These are phyloP conservation scores for Phalanger gymnotis DNA, from an alignment of 2,797 vertebrate genomes.

Conservation along the genomic window DNA sequence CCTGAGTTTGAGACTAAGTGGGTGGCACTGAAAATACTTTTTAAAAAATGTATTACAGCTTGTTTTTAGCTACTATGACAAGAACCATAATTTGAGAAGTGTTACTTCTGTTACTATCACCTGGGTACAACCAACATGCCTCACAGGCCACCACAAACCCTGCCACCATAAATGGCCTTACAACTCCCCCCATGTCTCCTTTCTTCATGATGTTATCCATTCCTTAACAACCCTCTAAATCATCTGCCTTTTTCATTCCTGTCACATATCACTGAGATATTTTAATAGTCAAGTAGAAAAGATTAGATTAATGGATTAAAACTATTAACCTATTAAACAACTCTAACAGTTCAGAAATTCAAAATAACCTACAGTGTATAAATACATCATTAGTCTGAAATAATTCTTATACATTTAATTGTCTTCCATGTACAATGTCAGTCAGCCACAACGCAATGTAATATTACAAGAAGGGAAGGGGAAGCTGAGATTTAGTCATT, in stretches of 20 bases:
- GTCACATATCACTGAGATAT: constrained; percentile 63
- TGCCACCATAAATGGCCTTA: neutral
- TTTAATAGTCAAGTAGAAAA: constrained; percentile 74
- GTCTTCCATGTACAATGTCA: constrained; percentile 65
- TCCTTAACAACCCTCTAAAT: constrained; percentile 51
- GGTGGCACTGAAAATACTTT: neutral
- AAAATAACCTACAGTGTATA: constrained; percentile 74
- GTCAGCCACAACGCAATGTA: constrained; percentile 60
- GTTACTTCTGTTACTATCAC: neutral
- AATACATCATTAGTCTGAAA: constrained; percentile 69
- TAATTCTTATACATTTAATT: constrained; percentile 71
- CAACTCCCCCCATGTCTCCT: neutral
- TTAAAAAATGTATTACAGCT: neutral
- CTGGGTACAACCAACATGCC: neutral
- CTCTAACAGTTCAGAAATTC: constrained; percentile 75
- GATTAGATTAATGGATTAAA: constrained; percentile 76
- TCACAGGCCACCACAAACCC: neutral
- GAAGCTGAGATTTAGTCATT: constrained; percentile 51
- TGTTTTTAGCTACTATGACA: neutral
- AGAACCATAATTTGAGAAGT: neutral
- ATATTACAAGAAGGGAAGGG: constrained; percentile 44
- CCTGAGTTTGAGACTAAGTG: neutral
- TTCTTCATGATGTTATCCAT: neutral
- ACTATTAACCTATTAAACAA: constrained; percentile 79
- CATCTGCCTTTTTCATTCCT: constrained; percentile 49